Percentiles rank a stretch among this genome's conserved stretches.
Conservation (phyloP, 2,888 invertebrate species). For the Muschampia plurimacula region DNA sequence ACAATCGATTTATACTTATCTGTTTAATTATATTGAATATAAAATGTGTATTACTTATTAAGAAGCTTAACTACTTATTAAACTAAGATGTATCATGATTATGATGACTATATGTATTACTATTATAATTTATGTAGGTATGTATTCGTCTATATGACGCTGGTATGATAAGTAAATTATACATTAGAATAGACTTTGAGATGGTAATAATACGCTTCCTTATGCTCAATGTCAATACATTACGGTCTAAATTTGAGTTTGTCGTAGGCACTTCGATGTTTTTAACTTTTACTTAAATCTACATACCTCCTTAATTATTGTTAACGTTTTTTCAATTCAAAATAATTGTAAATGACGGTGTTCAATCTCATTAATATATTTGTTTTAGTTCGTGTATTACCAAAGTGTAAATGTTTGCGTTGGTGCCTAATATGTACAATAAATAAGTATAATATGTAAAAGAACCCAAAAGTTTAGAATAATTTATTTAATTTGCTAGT, state of each 20-base stretch:
- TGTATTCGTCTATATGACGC: constrained; percentile 81
- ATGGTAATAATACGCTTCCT: constrained; percentile 72
- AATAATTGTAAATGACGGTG: constrained; percentile 59
- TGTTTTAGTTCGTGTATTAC: constrained; percentile 54
- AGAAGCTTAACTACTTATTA: constrained; percentile 69
- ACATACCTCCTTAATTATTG: constrained; percentile 49
- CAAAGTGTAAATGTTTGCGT: constrained; percentile 44
- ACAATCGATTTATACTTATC: constrained; percentile 47
- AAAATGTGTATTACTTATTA: constrained; percentile 17
- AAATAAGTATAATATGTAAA: constrained; percentile 41
- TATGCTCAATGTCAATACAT: constrained; percentile 79
- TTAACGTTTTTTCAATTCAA: constrained; percentile 48
- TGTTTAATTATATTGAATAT: constrained; percentile 10
- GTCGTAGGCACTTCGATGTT: constrained; percentile 50
- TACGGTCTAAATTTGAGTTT: constrained; percentile 72
- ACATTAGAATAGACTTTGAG: constrained; percentile 58
- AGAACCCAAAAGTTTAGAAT: constrained; percentile 51
- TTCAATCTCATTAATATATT: constrained; percentile 73
- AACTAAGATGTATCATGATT: constrained; percentile 72
- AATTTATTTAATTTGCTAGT: constrained; percentile 41
- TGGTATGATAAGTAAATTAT: constrained; percentile 70
- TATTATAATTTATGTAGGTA: constrained; percentile 54
- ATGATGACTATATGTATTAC: constrained; percentile 53
- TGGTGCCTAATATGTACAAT: constrained; percentile 37
- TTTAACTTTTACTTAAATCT: constrained; percentile 48